Percentiles rank a stretch among this genome's conserved stretches.
These are phyloP conservation scores for Drosophila nasuta DNA, from an alignment of 1,140 invertebrate genomes.

Conservation along the genomic window DNA sequence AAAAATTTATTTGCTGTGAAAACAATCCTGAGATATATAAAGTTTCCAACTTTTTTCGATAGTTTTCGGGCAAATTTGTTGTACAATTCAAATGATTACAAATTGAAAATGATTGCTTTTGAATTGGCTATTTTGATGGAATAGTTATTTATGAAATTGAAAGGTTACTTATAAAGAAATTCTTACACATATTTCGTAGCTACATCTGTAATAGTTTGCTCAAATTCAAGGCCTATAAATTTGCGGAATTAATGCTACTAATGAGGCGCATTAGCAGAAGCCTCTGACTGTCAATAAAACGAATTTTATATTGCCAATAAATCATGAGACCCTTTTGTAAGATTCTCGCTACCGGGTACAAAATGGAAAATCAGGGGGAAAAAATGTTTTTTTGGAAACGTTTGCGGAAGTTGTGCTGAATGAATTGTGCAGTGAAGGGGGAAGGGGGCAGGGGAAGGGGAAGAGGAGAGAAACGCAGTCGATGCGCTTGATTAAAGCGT, in stretches of 20 bases:
- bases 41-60: too few species aligned
- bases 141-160: too few species aligned
- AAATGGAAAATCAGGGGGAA: neutral
- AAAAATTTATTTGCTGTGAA: too few species aligned
- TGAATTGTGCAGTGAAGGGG: slow-evolving; percentile 1
- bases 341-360: neutral
- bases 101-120: too few species aligned
- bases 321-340: neutral
- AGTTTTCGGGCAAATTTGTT: too few species aligned
- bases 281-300: neutral
- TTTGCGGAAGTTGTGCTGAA: neutral
- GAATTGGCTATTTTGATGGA: too few species aligned
- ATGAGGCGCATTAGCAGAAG: neutral
- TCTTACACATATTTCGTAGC: neutral
- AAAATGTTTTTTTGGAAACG: slow-evolving; percentile 1
- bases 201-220: neutral
- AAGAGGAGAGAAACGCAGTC: too few species aligned
- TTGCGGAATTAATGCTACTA: neutral
- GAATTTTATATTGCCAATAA: neutral
- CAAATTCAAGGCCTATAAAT: neutral
- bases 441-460: too few species aligned
- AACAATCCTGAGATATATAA: too few species aligned
- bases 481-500: slow-evolving; percentile 3
- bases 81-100: too few species aligned
- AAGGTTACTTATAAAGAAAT: too few species aligned